A percentile compares a stretch with the other conserved stretches of the same genome.
These are phyloP conservation scores for Spodoptera littoralis DNA, from an alignment of 2,888 invertebrate species.

Conservation along the genomic window DNA sequence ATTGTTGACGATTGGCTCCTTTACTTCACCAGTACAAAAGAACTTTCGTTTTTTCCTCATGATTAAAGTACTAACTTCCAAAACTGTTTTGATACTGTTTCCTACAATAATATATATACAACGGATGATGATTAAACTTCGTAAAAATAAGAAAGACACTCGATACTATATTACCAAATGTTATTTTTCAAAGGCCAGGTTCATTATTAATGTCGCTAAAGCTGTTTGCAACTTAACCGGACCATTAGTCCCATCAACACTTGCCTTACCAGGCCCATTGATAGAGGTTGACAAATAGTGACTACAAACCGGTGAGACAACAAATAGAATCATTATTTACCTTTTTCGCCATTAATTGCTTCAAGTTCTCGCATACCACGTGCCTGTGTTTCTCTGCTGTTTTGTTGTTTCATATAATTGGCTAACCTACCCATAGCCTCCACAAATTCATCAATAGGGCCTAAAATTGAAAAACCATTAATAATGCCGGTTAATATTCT, in stretches of 20 bases:
- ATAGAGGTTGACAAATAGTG: too few relatives aligned
- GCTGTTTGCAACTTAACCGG: too few relatives aligned
- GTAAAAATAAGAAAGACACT: too few relatives aligned
- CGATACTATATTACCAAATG: too few relatives aligned
- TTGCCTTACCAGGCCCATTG: too few relatives aligned
- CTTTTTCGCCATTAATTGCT: constrained; percentile 85
- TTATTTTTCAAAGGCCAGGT: too few relatives aligned
- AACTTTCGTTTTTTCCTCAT: constrained; percentile 86
- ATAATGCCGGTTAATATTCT: neutral
- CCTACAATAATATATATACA: constrained; percentile 59
- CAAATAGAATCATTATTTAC: constrained; percentile 40
- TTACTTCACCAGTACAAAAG: constrained; percentile 85
- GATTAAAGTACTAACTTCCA: constrained; percentile 83
- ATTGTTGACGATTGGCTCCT: constrained; percentile 85
- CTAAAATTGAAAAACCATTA: constrained; percentile 54
- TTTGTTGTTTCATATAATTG: constrained; percentile 83
- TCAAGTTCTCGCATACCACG: constrained; percentile 84
- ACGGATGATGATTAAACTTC: too few relatives aligned
- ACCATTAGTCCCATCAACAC: too few relatives aligned
- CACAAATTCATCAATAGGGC: constrained; percentile 84
- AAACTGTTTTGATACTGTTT: constrained; percentile 83
- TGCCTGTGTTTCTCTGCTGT: constrained; percentile 82
- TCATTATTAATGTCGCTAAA: too few relatives aligned
- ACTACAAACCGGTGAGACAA: too few relatives aligned
- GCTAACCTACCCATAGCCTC: constrained; percentile 81